Conservation (phyloP, 2,797 vertebrate genomes). For the Peromyscus melanophrys region DNA sequence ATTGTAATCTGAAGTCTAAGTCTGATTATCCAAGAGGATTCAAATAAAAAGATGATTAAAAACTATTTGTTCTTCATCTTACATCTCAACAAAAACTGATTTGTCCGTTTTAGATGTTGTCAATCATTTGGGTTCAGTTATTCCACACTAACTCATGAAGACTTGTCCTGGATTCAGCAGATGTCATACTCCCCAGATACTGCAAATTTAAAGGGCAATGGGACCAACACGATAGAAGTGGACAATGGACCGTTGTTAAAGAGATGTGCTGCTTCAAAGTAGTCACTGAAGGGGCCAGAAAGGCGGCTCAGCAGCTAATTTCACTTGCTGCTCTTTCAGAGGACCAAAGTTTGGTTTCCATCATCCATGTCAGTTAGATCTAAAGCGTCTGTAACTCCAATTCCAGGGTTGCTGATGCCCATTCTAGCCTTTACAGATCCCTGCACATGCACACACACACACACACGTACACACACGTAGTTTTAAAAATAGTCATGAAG, state of each 20-base stretch:
- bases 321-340: background rate
- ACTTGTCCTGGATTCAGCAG: background rate
- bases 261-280: background rate
- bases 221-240: no score
- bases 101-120: background rate
- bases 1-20: slow-evolving; percentile 52
- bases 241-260: background rate
- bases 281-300: no score
- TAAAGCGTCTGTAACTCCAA: background rate
- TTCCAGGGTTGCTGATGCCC: background rate
- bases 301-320: background rate
- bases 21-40: slow-evolving; percentile 56
- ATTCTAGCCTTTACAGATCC: background rate
- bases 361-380: background rate
- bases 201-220: background rate
- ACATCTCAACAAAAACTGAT: background rate
- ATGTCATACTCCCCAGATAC: background rate
- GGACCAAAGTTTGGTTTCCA: background rate
- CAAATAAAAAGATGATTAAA: slow-evolving; percentile 39
- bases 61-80: slow-evolving; percentile 21
- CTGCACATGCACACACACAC: background rate
- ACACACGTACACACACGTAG: background rate
- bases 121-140: background rate
- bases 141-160: fast-evolving
- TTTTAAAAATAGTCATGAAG: background rate